phyloP scores from a whole-genome alignment of 2,113 vertebrate genomes.

The Mesocricetus auratus region DNA sequence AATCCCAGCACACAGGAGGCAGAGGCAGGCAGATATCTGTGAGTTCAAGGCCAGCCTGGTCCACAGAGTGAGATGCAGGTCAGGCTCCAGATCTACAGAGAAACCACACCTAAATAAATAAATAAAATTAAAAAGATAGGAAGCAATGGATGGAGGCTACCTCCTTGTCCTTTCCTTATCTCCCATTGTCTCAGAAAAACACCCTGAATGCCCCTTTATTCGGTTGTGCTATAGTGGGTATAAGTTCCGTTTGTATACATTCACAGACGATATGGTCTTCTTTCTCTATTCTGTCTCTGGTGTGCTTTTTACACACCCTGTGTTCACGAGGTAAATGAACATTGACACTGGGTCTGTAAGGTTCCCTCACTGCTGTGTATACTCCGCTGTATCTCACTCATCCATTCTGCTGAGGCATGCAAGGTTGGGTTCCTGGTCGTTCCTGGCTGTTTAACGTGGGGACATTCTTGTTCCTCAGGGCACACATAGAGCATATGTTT shows the following conservation, averaged over 20 bases:
- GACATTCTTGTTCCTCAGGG: neutral
- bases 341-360: neutral
- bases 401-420: too few species aligned
- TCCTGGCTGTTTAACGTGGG: neutral
- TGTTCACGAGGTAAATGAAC: neutral
- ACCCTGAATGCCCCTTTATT: neutral
- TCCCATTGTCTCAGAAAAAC: neutral
- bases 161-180: neutral
- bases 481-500: fast-evolving
- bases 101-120: too few species aligned
- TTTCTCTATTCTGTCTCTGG: neutral
- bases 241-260: neutral
- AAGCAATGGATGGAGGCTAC: neutral
- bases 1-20: too few species aligned
- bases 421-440: neutral
- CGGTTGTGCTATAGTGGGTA: neutral
- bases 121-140: too few species aligned
- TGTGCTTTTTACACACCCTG: neutral
- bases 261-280: neutral
- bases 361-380: neutral
- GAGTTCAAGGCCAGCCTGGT: too few species aligned
- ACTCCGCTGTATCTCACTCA: neutral
- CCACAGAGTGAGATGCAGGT: too few species aligned
- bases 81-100: too few species aligned
- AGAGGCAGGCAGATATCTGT: too few species aligned